These are phyloP conservation scores for Tortricodes alternella DNA, from an alignment of 2,888 invertebrate species.

Conservation along the genomic window DNA sequence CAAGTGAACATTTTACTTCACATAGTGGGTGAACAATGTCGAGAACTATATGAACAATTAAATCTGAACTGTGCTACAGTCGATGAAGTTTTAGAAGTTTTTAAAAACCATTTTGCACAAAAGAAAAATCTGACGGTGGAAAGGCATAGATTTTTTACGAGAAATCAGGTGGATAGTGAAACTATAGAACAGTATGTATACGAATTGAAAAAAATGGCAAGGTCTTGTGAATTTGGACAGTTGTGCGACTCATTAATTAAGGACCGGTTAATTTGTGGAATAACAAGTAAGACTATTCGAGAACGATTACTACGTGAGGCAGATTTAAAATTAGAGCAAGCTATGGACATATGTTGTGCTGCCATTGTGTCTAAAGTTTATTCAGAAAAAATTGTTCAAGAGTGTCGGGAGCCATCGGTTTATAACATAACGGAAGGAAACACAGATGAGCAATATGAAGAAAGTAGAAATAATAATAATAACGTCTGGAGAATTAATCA, in stretches of 20 bases:
- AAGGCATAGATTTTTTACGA: conserved; percentile 9
- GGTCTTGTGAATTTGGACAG: conserved; percentile 6
- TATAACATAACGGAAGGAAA: not conserved
- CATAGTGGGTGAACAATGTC: conserved; percentile 3
- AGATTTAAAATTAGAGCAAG: conserved; percentile 1
- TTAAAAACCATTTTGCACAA: not conserved
- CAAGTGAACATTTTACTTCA: conserved; percentile 7
- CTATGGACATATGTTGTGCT: conserved; percentile 2
- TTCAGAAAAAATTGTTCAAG: not conserved
- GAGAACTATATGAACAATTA: conserved; percentile 6
- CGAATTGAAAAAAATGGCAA: not conserved
- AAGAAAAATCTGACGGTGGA: conserved; percentile 7
- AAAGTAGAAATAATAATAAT: not conserved
- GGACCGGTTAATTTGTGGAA: conserved; percentile 2
- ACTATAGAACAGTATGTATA: conserved; percentile 9
- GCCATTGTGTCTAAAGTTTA: conserved; percentile 1
- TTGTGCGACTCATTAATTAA: not conserved
- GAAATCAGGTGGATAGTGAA: too few species aligned
- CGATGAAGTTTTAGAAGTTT: not conserved
- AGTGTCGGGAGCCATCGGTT: not conserved
- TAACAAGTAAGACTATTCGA: not conserved
- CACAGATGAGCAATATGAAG: not conserved
- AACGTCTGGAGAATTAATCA: not conserved
- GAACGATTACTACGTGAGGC: conserved; percentile 10
- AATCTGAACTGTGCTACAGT: not conserved